Conservation (phyloP, 2,113 vertebrate species). For the Takifugu bimaculatus region DNA sequence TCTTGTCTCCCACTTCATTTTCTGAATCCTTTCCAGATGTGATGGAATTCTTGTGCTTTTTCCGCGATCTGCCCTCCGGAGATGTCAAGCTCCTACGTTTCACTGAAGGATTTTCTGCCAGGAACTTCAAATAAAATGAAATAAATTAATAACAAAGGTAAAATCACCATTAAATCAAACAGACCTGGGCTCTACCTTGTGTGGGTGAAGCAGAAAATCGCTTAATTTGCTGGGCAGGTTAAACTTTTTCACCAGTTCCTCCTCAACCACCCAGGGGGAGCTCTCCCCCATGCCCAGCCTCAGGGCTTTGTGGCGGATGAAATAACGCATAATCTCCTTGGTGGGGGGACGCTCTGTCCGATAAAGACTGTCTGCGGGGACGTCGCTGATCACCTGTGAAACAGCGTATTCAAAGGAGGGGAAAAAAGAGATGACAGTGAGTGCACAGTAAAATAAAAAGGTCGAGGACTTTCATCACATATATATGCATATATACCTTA, state of each 20-base stretch:
- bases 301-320: conserved; percentile 90
- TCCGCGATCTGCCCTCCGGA: conserved; percentile 82
- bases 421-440: neutral
- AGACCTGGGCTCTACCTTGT: conserved; percentile 80
- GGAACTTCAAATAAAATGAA: conserved; percentile 75
- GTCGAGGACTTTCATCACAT: neutral
- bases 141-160: neutral
- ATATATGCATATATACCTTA: conserved; percentile 77
- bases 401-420: neutral
- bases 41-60: conserved; percentile 79
- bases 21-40: conserved; percentile 67
- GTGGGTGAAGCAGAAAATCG: conserved; percentile 93
- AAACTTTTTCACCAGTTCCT: conserved; percentile 92
- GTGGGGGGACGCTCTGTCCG: conserved; percentile 94
- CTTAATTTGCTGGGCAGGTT: conserved; percentile 95
- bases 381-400: conserved; percentile 87
- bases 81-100: conserved; percentile 87
- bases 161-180: neutral
- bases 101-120: conserved; percentile 87
- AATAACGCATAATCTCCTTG: conserved; percentile 98
- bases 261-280: conserved; percentile 96
- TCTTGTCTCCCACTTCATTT: conserved; percentile 69
- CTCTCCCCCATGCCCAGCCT: conserved; percentile 89
- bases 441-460: neutral
- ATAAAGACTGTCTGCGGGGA: conserved; percentile 87